These are phyloP conservation scores for Ivindomyrus marchei DNA, from an alignment of 2,113 vertebrate genomes.

Conservation along the genomic window DNA sequence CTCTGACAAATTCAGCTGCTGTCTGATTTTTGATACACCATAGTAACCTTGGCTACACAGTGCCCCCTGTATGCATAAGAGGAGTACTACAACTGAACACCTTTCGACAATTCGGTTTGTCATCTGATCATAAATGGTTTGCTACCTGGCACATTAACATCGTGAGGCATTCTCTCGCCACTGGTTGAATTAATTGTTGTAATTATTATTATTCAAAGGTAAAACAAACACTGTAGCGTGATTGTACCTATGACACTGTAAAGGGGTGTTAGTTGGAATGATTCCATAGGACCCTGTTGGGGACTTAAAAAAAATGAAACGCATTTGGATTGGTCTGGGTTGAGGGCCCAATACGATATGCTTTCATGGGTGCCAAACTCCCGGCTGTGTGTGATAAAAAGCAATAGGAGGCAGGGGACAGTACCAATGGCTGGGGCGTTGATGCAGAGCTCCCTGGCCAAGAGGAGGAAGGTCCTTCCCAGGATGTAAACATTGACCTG, in stretches of 20 bases:
- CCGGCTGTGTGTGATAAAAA: background rate
- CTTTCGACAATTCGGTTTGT: background rate
- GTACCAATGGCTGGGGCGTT: constrained; percentile 94
- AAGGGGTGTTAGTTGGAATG: background rate
- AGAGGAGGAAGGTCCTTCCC: constrained; percentile 84
- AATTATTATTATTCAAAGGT: background rate
- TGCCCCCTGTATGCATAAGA: constrained; percentile 39
- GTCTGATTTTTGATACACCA: constrained; percentile 3
- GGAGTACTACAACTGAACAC: constrained; percentile 29
- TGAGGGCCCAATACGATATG: background rate
- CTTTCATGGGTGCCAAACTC: background rate
- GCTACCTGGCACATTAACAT: background rate
- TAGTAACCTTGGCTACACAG: constrained; percentile 26
- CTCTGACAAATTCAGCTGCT: background rate
- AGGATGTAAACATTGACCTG: constrained; percentile 94
- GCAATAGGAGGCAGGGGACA: background rate
- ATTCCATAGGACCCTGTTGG: background rate
- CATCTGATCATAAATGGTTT: background rate
- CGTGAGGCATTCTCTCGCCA: background rate
- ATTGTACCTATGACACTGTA: background rate
- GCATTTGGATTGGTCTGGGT: background rate
- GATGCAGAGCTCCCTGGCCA: constrained; percentile 93
- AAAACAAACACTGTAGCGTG: background rate
- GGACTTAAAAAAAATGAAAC: background rate
- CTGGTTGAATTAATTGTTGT: background rate